A percentile compares a stretch with the other conserved stretches of the same genome.
Conservation (phyloP, 1,140 invertebrate genomes). For the Zaprionus lachaisei region DNA sequence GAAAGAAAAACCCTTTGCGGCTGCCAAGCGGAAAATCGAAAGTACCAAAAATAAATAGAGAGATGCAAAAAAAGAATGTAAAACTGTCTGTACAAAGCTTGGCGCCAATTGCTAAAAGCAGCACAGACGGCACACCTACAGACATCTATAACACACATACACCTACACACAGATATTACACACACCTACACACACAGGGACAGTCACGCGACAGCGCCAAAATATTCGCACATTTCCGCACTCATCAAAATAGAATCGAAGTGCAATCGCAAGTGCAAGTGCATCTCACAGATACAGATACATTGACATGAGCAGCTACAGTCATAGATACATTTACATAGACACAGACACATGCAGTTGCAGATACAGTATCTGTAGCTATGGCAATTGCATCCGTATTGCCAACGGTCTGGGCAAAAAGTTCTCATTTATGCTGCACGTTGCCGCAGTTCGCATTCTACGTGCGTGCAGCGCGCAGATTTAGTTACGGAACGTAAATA, state of each 20-base stretch:
- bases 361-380: conserved; percentile 30
- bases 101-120: conserved; percentile 40
- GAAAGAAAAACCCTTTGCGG: conserved; percentile 27
- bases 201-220: conserved; percentile 28
- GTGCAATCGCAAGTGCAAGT: conserved; percentile 74
- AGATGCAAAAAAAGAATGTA: conserved; percentile 7
- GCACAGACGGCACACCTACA: conserved; percentile 7
- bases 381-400: conserved; percentile 71
- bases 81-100: conserved; percentile 25
- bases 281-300: conserved; percentile 43
- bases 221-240: conserved; percentile 78
- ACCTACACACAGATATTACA: not conserved
- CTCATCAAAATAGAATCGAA: conserved; percentile 73
- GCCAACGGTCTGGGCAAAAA: conserved; percentile 62
- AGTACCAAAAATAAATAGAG: conserved; percentile 48
- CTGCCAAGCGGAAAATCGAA: conserved; percentile 44
- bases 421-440: conserved; percentile 67
- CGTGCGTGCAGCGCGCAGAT: conserved; percentile 66
- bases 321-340: conserved; percentile 16
- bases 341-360: conserved; percentile 9
- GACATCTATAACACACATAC: not conserved
- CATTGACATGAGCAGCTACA: conserved; percentile 3
- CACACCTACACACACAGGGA: conserved; percentile 3
- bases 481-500: conserved; percentile 28
- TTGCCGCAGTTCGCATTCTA: conserved; percentile 64